Percentiles rank a stretch among this genome's conserved stretches.
Conservation (phyloP, 23 tunicate species). For the Trididemnum miniatum region DNA sequence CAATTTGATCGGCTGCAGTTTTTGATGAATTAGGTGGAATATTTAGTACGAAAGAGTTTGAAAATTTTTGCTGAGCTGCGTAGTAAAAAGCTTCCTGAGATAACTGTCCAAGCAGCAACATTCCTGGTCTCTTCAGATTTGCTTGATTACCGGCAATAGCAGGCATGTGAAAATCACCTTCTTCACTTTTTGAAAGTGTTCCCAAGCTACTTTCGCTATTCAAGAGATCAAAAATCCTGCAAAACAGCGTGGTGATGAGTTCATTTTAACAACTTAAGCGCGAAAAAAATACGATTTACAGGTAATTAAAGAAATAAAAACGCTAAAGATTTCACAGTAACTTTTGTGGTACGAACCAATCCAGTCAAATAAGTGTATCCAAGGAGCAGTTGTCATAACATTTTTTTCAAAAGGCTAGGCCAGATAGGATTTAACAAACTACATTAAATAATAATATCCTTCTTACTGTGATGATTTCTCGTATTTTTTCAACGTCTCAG, state of each 20-base stretch:
- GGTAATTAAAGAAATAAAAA: too few species aligned
- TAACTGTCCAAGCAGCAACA: conserved; percentile 1
- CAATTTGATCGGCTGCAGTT: neutral
- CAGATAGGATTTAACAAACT: neutral
- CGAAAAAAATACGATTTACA: too few species aligned
- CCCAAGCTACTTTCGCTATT: conserved; percentile 14
- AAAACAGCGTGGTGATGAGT: neutral
- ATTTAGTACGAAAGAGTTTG: neutral
- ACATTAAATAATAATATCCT: neutral
- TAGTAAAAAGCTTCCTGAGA: conserved; percentile 1
- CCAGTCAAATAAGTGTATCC: too few species aligned
- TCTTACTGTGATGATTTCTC: conserved; percentile 13
- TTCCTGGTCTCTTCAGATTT: neutral
- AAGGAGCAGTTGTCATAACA: neutral
- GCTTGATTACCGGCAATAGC: neutral
- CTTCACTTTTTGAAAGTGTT: neutral
- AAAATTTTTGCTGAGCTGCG: conserved; percentile 3
- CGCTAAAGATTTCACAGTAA: too few species aligned
- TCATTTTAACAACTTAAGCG: neutral
- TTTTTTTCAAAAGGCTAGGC: neutral
- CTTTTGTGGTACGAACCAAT: too few species aligned
- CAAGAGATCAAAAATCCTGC: conserved; percentile 18
- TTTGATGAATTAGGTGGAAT: neutral
- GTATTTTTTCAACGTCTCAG: neutral
- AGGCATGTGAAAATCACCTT: neutral